Conservation (phyloP, 2,797 vertebrate species). For the Trachurus trachurus region DNA sequence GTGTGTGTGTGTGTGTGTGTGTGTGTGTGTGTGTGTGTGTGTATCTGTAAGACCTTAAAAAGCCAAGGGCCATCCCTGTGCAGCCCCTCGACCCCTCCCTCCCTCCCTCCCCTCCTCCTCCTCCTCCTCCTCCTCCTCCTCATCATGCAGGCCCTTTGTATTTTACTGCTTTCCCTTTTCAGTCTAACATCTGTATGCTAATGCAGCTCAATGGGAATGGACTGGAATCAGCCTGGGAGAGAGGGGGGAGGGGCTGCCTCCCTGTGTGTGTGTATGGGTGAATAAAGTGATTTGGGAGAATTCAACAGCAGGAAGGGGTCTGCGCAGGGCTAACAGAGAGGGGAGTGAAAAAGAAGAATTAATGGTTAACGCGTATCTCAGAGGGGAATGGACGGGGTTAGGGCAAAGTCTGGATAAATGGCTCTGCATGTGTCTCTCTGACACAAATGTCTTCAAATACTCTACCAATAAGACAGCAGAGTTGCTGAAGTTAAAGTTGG, state of each 20-base stretch:
- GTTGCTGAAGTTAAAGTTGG: background rate
- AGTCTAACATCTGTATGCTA: constrained; percentile 89
- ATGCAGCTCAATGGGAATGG: constrained; percentile 78
- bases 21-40: constrained; percentile 44
- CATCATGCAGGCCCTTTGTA: constrained; percentile 77
- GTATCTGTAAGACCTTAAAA: constrained; percentile 56
- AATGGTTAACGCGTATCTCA: constrained; percentile 33
- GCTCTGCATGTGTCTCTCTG: constrained; percentile 1
- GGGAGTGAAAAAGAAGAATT: constrained; percentile 32
- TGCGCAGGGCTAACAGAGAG: constrained; percentile 14
- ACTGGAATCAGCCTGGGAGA: constrained; percentile 67
- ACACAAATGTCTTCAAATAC: constrained; percentile 6
- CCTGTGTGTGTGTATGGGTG: constrained; percentile 41
- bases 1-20: constrained; percentile 45
- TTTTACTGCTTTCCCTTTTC: constrained; percentile 77
- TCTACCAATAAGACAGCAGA: background rate
- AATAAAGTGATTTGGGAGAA: constrained; percentile 56
- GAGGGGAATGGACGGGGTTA: constrained; percentile 1
- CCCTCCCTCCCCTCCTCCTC: background rate
- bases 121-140: constrained; percentile 60
- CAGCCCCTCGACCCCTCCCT: constrained; percentile 53
- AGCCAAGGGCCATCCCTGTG: constrained; percentile 70
- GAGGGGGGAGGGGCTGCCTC: constrained; percentile 61
- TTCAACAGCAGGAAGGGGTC: constrained; percentile 48
- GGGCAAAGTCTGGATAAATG: background rate